Evolutionary conservation across 2,888 invertebrate species (phyloP).

Genomic region (Sussaba pulchella): DNA sequence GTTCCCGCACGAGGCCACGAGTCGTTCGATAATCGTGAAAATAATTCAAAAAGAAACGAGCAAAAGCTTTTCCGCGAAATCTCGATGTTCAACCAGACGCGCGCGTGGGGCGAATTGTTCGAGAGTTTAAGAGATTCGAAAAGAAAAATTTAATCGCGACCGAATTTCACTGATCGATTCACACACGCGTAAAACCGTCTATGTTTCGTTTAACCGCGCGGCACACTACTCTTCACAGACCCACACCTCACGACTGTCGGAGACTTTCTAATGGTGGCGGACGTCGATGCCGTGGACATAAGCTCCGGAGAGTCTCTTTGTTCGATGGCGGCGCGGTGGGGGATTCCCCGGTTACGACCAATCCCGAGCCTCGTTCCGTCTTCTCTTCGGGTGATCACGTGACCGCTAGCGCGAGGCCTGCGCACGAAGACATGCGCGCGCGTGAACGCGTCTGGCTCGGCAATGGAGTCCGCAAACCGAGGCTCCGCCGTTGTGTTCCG

Average conservation of each 20-base stretch:
- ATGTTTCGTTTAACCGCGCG: conserved; percentile 37
- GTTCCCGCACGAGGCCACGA: conserved; percentile 4
- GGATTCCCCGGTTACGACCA: conserved; percentile 58
- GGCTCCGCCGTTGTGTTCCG: not conserved
- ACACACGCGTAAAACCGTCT: conserved; percentile 19
- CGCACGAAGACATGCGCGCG: conserved; percentile 64
- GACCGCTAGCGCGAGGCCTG: conserved; percentile 61
- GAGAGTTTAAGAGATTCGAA: no score
- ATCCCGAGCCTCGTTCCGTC: conserved; percentile 57
- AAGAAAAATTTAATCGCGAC: no score
- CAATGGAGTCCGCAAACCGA: not conserved
- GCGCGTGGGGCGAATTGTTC: no score
- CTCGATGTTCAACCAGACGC: no score
- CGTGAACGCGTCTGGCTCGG: no score
- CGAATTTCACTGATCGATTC: no score
- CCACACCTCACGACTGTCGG: conserved; percentile 75
- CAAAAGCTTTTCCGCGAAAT: no score
- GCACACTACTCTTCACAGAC: conserved; percentile 65
- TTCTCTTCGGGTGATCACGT: conserved; percentile 69
- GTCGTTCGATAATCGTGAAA: conserved; percentile 6
- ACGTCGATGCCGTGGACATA: conserved; percentile 71
- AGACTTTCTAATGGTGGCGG: conserved; percentile 80
- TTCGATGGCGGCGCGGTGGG: conserved; percentile 72
- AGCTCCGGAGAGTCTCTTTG: conserved; percentile 79
- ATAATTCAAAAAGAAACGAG: no score